Percentiles rank a stretch among this genome's conserved stretches.
Conservation (phyloP, 2,113 vertebrate genomes). For the Triplophysa siluroides region DNA sequence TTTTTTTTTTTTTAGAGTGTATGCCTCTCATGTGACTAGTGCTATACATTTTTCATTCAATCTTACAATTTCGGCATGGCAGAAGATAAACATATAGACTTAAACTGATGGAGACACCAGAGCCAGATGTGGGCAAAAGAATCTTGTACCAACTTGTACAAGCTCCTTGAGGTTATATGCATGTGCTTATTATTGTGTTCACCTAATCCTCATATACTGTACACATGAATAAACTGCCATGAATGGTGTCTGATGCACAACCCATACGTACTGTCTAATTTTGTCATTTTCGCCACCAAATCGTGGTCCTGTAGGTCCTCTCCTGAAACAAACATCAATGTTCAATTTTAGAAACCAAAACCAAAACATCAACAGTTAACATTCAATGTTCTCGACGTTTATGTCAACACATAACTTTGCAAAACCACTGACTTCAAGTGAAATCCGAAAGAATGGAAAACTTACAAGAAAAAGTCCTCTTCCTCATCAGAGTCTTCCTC, state of each 20-base stretch:
- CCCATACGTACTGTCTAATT: constrained; percentile 91
- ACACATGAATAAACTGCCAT: not conserved
- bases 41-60: no score
- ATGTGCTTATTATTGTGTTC: no score
- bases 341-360: not conserved
- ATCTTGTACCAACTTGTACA: no score
- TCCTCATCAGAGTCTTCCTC: constrained; percentile 98
- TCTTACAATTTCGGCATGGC: no score
- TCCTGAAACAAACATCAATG: constrained; percentile 73
- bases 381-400: no score
- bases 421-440: not conserved
- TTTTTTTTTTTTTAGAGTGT: no score
- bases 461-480: constrained; percentile 98
- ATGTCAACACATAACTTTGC: not conserved
- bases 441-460: constrained; percentile 51
- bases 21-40: no score
- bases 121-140: no score
- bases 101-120: no score
- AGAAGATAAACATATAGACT: no score
- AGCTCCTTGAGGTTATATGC: no score
- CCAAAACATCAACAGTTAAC: not conserved
- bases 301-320: constrained; percentile 90
- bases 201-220: not conserved
- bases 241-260: not conserved
- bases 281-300: constrained; percentile 96